Evolutionary conservation across 2,888 invertebrate genomes (phyloP), one percentile per base, ranked within the genome.

Genomic region (Cantharis rufa): DNA sequence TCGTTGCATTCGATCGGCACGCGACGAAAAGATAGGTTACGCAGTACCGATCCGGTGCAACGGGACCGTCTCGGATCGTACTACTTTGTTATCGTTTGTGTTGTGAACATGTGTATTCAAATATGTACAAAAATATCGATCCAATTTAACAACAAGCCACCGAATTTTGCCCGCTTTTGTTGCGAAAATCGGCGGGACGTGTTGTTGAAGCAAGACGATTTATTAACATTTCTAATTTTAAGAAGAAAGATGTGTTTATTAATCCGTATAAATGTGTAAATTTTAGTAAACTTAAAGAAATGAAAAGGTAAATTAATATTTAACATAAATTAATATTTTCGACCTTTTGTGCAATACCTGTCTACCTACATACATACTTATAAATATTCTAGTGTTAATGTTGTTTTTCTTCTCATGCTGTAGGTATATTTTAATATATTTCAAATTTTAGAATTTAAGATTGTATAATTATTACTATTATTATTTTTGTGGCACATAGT

Each of bases 331-430:
- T 69, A 75, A 74, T 74, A 79, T 76, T 79, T 81, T 80, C 76
- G 78, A 76, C 70, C 75, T 79, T 80, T 79, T 78, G 81, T 82
- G 81, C 81, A 82, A 81, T 81, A 76, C 70, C 76, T 76, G 78
- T 73, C 71, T 62, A 70, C 73, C 64, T 66, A 66, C 64, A 18
- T 66, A 66, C 64, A 18, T 66, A 66, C 64, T 66, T 66, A 66
- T 66, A 21, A 48, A 66, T 66, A 66, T 71, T 73, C 68, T 81
- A 81, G 80, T 80, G 77, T 81, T 81, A 79, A 78, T 80, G 81
- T 81, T 82, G 79, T 80, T 81, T 81, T 81, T 79, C 48, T 48
- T 48, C 48, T 48, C 78, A 80, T 75, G 78, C 78, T 79, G 80
- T 80, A 48, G 48, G 48, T 48, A 81, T 79, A 77, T 76, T 77